Percentiles rank a stretch among this genome's conserved stretches.
Conservation (phyloP, 2,797 vertebrate species). For the Phoebastria nigripes region DNA sequence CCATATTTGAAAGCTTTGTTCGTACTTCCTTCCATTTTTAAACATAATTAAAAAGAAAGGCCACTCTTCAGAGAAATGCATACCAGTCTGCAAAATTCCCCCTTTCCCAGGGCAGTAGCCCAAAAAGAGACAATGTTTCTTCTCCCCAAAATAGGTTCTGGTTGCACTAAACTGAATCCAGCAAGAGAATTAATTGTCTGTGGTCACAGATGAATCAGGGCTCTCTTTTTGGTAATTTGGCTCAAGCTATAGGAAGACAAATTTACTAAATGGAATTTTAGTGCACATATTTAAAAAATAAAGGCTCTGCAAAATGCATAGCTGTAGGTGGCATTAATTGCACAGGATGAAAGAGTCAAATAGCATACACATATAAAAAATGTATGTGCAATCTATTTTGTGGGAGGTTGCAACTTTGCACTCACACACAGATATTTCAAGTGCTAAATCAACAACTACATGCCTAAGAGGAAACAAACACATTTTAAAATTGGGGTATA, state of each 20-base stretch:
- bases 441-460: not conserved
- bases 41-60: not conserved
- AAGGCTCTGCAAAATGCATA: not conserved
- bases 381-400: not conserved
- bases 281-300: not conserved
- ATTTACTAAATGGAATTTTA: not conserved
- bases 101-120: constrained; percentile 16
- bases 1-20: constrained; percentile 33
- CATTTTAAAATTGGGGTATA: not conserved
- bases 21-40: constrained; percentile 36
- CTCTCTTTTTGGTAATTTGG: not conserved
- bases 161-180: not conserved
- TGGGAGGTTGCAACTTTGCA: not conserved
- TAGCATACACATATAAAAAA: not conserved
- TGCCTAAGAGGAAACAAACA: not conserved
- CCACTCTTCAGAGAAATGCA: constrained; percentile 16
- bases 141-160: not conserved
- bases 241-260: not conserved
- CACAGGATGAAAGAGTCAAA: not conserved
- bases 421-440: not conserved
- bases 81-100: constrained; percentile 7
- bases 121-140: constrained; percentile 43
- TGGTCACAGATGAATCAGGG: not conserved
- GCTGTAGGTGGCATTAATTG: not conserved
- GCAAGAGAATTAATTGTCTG: constrained; percentile 3